A percentile compares a stretch with the other conserved stretches of the same genome.
phyloP scores from a whole-genome alignment of 2,113 vertebrate genomes.

The Phainopepla nitens region DNA sequence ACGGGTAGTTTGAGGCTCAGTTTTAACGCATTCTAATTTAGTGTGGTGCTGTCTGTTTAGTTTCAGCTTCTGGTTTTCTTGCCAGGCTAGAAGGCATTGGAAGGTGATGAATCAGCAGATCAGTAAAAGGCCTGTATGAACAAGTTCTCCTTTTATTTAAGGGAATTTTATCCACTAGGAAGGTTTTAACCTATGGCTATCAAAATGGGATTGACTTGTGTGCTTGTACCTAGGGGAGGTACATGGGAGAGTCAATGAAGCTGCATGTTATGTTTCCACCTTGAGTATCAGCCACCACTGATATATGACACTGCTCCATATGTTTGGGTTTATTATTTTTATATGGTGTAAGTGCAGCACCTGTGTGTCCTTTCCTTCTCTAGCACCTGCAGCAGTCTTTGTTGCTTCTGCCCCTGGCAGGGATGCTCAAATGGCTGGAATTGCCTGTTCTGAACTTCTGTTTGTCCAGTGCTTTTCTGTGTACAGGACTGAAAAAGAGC shows the following conservation, averaged over 20 bases:
- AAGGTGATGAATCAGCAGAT: not conserved
- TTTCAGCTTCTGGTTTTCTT: not conserved
- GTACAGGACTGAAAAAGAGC: not conserved
- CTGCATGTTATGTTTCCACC: fast-evolving
- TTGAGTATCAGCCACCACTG: not conserved
- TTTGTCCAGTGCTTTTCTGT: not conserved
- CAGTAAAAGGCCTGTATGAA: not conserved
- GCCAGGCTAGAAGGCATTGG: not conserved
- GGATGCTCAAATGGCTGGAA: not conserved
- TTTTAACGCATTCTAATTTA: not conserved
- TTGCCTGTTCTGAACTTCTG: not conserved
- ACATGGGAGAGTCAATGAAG: not conserved
- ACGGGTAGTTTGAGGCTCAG: not conserved
- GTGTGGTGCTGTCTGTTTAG: not conserved
- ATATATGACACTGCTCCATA: fast-evolving
- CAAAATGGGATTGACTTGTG: not conserved
- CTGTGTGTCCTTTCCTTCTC: not conserved
- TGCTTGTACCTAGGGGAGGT: not conserved
- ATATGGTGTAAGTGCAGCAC: not conserved
- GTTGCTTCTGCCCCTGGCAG: not conserved
- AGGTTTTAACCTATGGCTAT: not conserved
- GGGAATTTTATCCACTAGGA: not conserved
- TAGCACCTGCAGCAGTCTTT: fast-evolving
- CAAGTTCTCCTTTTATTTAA: not conserved
- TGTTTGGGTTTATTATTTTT: not conserved